Evolutionary conservation across 2,113 vertebrate species (phyloP).

Genomic region (Diphyllodes magnificus): DNA sequence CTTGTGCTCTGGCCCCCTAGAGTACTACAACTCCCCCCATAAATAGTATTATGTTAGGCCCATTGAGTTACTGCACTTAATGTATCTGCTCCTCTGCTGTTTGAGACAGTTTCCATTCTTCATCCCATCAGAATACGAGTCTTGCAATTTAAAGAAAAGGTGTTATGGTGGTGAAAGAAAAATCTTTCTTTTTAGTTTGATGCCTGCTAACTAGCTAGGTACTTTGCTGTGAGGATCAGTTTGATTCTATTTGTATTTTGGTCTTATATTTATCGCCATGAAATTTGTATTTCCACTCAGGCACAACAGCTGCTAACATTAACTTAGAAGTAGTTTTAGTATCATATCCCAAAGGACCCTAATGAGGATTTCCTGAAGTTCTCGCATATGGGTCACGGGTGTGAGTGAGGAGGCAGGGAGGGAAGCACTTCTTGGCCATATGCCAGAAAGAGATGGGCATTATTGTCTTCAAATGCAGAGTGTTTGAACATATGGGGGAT

Average conservation of each 20-base stretch:
- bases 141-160: neutral
- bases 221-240: neutral
- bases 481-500: neutral
- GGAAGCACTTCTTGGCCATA: neutral
- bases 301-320: neutral
- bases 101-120: neutral
- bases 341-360: neutral
- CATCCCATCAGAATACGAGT: neutral
- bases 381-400: neutral
- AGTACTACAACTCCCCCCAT: neutral
- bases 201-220: neutral
- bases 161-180: neutral
- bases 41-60: neutral
- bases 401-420: neutral
- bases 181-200: neutral
- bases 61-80: neutral
- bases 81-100: neutral
- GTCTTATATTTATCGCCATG: neutral
- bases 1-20: neutral
- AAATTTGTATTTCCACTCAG: neutral
- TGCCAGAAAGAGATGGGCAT: neutral
- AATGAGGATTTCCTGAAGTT: slow-evolving; percentile 61
- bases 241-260: neutral
- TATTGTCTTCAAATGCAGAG: slow-evolving; percentile 19
- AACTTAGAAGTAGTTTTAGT: neutral